A percentile compares a stretch with the other conserved stretches of the same genome.
Conservation (phyloP, 2,113 vertebrate genomes). For the Cinclus mexicanus region DNA sequence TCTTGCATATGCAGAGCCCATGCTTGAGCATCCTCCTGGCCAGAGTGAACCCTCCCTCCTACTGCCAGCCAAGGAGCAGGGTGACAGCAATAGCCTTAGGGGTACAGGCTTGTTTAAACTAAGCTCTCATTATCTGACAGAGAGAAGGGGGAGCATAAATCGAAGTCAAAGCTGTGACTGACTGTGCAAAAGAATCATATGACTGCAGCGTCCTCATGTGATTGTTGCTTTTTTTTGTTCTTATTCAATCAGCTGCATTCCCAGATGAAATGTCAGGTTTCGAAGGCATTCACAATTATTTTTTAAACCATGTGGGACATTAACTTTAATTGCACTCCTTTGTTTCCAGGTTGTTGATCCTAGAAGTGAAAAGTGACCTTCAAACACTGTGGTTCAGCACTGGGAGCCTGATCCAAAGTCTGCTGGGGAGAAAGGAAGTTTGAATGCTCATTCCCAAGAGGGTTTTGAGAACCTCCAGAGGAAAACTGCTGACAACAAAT, state of each 20-base stretch:
- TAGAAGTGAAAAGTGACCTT: slow-evolving; percentile 33
- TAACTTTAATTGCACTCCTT: not conserved
- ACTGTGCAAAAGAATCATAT: slow-evolving; percentile 54
- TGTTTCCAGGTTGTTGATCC: slow-evolving; percentile 33
- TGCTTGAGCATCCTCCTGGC: not conserved
- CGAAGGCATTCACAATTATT: not conserved
- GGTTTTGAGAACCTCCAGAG: slow-evolving; percentile 12
- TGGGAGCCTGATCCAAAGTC: not conserved
- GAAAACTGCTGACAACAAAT: slow-evolving; percentile 46
- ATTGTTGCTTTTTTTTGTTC: slow-evolving; percentile 16
- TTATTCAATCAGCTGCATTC: not conserved
- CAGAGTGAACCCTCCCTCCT: not conserved
- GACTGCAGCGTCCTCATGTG: slow-evolving; percentile 55
- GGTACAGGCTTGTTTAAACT: slow-evolving; percentile 36
- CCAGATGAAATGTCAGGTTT: slow-evolving; percentile 38
- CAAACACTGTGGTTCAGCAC: not conserved
- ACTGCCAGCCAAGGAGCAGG: not conserved
- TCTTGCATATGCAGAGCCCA: not conserved
- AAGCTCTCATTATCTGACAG: slow-evolving; percentile 44
- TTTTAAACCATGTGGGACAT: not conserved
- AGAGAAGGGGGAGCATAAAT: slow-evolving; percentile 15
- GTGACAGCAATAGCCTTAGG: slow-evolving; percentile 17
- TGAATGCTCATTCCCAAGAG: not conserved
- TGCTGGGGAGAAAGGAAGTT: not conserved
- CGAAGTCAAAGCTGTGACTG: slow-evolving; percentile 8